Evolutionary conservation across 2,797 vertebrate genomes (phyloP), one percentile per base, ranked within the genome.

Genomic region (Myotis daubentonii): DNA sequence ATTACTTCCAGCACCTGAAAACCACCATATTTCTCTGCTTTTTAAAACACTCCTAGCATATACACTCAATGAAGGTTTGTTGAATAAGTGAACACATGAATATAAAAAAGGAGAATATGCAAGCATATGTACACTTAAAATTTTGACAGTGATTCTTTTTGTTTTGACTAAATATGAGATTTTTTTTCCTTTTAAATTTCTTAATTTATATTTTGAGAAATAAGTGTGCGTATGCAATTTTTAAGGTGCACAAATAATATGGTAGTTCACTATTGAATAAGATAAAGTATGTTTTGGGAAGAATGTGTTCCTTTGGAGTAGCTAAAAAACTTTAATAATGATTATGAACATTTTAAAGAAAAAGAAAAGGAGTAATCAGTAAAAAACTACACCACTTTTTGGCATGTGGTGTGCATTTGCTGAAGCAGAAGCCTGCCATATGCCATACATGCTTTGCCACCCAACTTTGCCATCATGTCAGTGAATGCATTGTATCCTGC

Each of bases 361-460:
- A 92, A 93, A 92, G 87, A 80, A 55, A 44, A 30, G 87, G 91
- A 95, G 55, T 95, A 78, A 76, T 91, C 66, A 9, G 92, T 75
- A 36, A 68, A 89, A 89, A 93, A 74, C 12, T 2, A 1, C 47
- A 92, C 88, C 10, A 53, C 15, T 83, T 83, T 97, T 97, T 97
- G 89, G 94, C 91, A 91, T 87, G 96, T 72, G 74, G 49, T 76
- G 25, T 53, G 66, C 95, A 96, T 97, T 97, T 97, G 90, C 96
- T 97, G 95, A 97, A 97, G 86, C 97, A 96, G 94, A 97, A 98
- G 92, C 74, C 92, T 95, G 97, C 97, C 96, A 95, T 97, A 97
- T 95, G 97, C 76, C 95, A 97, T 97, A 94, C 93, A 91, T 0
- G 0, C 96, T 88, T 8, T 97, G 97, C 97, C 97, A 98, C 97